A percentile compares a stretch with the other conserved stretches of the same genome.
Conservation (phyloP, 2,797 vertebrate genomes). For the Sphaeramia orbicularis region DNA sequence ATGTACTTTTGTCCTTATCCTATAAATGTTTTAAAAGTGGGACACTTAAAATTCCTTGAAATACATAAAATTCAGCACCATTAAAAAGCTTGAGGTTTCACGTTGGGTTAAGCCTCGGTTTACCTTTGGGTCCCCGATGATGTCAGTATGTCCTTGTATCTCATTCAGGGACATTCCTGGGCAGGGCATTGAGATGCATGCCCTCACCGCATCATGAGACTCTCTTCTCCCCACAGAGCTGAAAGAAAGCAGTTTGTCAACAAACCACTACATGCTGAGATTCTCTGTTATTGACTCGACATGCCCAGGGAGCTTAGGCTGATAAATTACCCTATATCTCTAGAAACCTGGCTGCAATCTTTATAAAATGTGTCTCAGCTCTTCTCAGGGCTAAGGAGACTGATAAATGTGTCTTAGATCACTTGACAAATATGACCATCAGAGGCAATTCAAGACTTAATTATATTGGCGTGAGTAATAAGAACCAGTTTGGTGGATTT, state of each 20-base stretch:
- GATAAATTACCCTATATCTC: conserved; percentile 85
- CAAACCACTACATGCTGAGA: conserved; percentile 83
- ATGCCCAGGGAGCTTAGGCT: conserved; percentile 84
- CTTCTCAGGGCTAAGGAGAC: conserved; percentile 77
- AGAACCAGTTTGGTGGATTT: conserved; percentile 64
- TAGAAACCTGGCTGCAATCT: conserved; percentile 79
- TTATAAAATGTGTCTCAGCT: conserved; percentile 71
- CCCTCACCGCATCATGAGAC: conserved; percentile 88
- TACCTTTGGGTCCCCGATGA: conserved; percentile 87
- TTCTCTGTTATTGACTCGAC: conserved; percentile 88
- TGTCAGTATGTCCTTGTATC: conserved; percentile 85
- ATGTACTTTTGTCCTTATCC: no score
- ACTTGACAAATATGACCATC: conserved; percentile 82
- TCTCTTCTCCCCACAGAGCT: conserved; percentile 88
- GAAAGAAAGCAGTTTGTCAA: conserved; percentile 88
- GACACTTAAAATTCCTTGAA: no score
- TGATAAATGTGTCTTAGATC: conserved; percentile 81
- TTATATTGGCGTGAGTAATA: conserved; percentile 69
- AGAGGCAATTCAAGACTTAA: conserved; percentile 66
- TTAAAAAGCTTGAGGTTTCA: conserved; percentile 5
- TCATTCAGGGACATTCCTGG: conserved; percentile 87
- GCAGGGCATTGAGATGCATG: conserved; percentile 88
- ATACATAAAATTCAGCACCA: not conserved
- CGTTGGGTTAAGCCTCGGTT: conserved; percentile 50
- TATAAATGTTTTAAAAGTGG: no score